Conservation (phyloP, 1,140 invertebrate genomes). For the Drosophila takahashii region DNA sequence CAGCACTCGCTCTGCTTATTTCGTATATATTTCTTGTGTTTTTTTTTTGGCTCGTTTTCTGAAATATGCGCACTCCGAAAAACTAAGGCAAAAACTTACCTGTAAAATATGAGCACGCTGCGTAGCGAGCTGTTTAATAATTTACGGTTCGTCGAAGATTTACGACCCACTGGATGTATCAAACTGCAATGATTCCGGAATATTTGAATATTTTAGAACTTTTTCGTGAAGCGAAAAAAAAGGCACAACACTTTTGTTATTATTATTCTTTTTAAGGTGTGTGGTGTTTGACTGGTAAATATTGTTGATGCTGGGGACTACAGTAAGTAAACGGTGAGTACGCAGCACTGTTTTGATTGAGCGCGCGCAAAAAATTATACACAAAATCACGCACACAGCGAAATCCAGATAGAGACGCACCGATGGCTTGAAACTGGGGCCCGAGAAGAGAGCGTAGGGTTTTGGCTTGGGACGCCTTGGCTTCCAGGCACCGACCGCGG, state of each 20-base stretch:
- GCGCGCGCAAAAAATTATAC: constrained; percentile 82
- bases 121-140: constrained; percentile 58
- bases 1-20: constrained; percentile 28
- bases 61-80: constrained; percentile 48
- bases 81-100: constrained; percentile 74
- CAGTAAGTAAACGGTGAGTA: constrained; percentile 12
- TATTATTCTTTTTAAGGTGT: not conserved
- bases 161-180: constrained; percentile 30
- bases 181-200: constrained; percentile 65
- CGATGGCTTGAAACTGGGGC: constrained; percentile 31
- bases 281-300: constrained; percentile 20
- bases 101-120: constrained; percentile 70
- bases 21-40: constrained; percentile 22
- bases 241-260: constrained; percentile 2
- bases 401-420: constrained; percentile 45
- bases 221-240: not conserved
- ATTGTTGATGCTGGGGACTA: constrained; percentile 26
- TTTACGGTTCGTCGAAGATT: constrained; percentile 53
- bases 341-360: constrained; percentile 75
- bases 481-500: constrained; percentile 42
- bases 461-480: constrained; percentile 7
- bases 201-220: constrained; percentile 44
- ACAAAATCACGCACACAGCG: constrained; percentile 64
- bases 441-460: constrained; percentile 39
- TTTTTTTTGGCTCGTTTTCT: constrained; percentile 40